Percentiles rank a stretch among this genome's conserved stretches.
These are phyloP conservation scores for Neolamprologus hecqui DNA, from an alignment of 2,113 vertebrate genomes.

Conservation along the genomic window DNA sequence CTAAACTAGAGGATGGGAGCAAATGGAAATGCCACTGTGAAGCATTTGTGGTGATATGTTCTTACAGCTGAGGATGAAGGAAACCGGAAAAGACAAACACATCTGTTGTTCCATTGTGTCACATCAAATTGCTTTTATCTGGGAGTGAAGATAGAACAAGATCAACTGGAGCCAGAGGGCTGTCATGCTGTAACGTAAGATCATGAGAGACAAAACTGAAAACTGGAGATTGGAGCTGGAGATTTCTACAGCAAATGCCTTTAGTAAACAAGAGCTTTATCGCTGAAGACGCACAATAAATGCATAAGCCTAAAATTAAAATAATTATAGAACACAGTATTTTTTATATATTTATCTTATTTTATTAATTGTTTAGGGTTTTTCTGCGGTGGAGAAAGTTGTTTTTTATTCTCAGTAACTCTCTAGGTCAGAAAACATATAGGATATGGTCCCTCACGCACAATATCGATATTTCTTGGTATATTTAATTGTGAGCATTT, in stretches of 20 bases:
- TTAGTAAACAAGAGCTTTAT: neutral
- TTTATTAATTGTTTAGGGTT: neutral
- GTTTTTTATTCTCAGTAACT: neutral
- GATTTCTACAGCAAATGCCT: neutral
- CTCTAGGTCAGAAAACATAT: neutral
- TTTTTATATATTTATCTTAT: neutral
- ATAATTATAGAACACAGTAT: neutral
- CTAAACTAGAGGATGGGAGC: neutral
- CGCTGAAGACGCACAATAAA: neutral
- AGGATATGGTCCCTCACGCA: neutral
- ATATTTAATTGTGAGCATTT: neutral
- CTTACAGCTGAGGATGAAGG: neutral
- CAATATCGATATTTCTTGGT: neutral
- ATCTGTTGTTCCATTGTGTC: neutral
- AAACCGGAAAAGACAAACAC: neutral
- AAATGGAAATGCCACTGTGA: neutral
- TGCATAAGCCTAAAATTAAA: neutral
- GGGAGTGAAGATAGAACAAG: neutral
- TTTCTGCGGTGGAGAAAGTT: neutral
- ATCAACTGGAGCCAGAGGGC: neutral
- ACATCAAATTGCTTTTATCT: slow-evolving; percentile 33
- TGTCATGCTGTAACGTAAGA: neutral
- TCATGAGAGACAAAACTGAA: neutral
- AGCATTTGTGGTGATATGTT: neutral
- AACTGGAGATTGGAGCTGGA: neutral